Conservation (phyloP, 2,797 vertebrate genomes). For the Ptychadena robeensis region DNA sequence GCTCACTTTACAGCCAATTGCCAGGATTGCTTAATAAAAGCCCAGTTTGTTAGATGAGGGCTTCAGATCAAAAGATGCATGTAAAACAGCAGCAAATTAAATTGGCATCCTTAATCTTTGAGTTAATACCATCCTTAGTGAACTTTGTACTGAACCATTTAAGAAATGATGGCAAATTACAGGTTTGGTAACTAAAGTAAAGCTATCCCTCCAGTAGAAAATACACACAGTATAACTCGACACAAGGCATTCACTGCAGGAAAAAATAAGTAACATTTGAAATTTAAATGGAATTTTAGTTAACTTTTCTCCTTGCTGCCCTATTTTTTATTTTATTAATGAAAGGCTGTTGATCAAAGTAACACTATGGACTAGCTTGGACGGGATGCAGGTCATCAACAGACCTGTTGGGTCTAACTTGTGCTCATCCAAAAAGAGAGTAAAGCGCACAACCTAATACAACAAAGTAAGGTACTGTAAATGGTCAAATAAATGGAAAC, state of each 20-base stretch:
- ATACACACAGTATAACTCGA: neutral
- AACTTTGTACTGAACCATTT: constrained; percentile 43
- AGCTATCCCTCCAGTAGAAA: constrained; percentile 13
- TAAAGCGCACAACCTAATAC: too few relatives aligned
- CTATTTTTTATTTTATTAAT: too few relatives aligned
- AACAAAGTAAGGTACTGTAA: too few relatives aligned
- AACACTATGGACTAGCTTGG: too few relatives aligned
- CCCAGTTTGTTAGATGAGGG: constrained; percentile 57
- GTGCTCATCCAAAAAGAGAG: too few relatives aligned
- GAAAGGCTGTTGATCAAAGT: too few relatives aligned
- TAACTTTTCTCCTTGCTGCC: neutral
- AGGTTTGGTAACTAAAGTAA: constrained; percentile 25
- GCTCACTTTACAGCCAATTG: constrained; percentile 64
- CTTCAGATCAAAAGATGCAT: constrained; percentile 53
- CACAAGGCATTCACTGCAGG: neutral
- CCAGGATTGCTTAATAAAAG: constrained; percentile 63
- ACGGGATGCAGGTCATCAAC: too few relatives aligned
- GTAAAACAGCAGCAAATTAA: constrained; percentile 56
- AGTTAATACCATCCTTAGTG: constrained; percentile 44
- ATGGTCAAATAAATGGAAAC: too few relatives aligned
- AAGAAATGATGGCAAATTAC: constrained; percentile 47
- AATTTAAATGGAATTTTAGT: neutral
- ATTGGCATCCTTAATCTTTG: constrained; percentile 41
- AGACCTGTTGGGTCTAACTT: too few relatives aligned
- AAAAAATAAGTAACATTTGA: neutral